Conservation (phyloP, 30 jellyfish, hydroid and myxozoan species). For the Hydractinia symbiolongicarpus region DNA sequence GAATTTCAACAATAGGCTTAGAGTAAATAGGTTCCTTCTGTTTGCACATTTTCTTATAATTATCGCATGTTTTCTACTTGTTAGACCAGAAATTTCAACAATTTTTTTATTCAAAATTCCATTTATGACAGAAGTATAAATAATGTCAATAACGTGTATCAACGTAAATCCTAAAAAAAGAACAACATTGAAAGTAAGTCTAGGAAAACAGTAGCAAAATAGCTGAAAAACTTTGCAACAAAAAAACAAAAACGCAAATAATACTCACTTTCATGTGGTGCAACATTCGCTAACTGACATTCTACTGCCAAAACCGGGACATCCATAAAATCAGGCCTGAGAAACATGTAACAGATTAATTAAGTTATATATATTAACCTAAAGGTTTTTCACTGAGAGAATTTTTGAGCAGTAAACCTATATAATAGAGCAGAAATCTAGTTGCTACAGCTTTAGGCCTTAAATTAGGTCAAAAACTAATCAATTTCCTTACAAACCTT, state of each 20-base stretch:
- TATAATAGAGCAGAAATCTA: too few species aligned
- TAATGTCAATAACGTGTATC: neutral
- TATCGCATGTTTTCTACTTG: too few species aligned
- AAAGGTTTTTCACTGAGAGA: too few species aligned
- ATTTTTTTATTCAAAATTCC: too few species aligned
- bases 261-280: neutral
- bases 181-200: neutral
- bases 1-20: neutral
- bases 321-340: neutral
- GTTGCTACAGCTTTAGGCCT: too few species aligned
- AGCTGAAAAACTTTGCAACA: neutral
- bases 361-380: too few species aligned
- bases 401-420: too few species aligned
- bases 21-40: too few species aligned
- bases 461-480: too few species aligned
- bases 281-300: neutral
- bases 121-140: neutral
- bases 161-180: neutral
- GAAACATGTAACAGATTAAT: neutral
- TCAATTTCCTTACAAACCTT: too few species aligned
- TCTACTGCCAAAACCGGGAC: constrained; percentile 1
- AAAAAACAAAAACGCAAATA: neutral
- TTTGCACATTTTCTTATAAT: too few species aligned
- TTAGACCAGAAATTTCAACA: too few species aligned
- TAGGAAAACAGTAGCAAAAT: neutral